These are phyloP conservation scores for Mythimna pallens DNA, from an alignment of 2,888 invertebrate species.

Conservation along the genomic window DNA sequence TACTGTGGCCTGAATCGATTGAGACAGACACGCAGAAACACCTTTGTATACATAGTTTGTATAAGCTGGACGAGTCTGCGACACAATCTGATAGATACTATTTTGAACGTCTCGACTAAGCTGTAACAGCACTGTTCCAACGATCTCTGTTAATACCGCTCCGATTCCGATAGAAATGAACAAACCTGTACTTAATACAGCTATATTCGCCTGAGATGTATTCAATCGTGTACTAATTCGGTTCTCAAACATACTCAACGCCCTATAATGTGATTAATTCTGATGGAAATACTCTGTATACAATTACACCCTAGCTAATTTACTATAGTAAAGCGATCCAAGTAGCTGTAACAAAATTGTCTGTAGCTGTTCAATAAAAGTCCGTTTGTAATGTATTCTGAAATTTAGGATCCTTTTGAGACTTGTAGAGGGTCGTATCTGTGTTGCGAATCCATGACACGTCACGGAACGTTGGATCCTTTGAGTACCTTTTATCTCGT, in stretches of 20 bases:
- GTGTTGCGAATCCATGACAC: conserved; percentile 14
- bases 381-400: conserved; percentile 1
- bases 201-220: conserved; percentile 20
- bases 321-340: conserved; percentile 27
- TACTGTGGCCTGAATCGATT: conserved; percentile 43
- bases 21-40: conserved; percentile 36
- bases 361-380: conserved; percentile 3
- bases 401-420: background rate
- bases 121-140: conserved; percentile 44
- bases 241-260: conserved; percentile 27
- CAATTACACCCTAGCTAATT: conserved; percentile 27
- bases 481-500: conserved; percentile 4
- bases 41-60: conserved; percentile 20
- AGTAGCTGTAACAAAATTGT: conserved; percentile 12
- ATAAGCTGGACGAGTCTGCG: conserved; percentile 40
- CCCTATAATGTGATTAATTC: conserved; percentile 48
- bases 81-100: conserved; percentile 55
- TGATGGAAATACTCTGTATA: conserved; percentile 20
- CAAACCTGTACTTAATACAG: conserved; percentile 10
- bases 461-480: conserved; percentile 17
- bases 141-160: conserved; percentile 34
- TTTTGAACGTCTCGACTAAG: conserved; percentile 52
- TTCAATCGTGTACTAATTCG: conserved; percentile 42
- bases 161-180: conserved; percentile 32
- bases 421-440: conserved; percentile 7